These are phyloP conservation scores for Xyrichtys novacula DNA, from an alignment of 2,797 vertebrate species.

Conservation along the genomic window DNA sequence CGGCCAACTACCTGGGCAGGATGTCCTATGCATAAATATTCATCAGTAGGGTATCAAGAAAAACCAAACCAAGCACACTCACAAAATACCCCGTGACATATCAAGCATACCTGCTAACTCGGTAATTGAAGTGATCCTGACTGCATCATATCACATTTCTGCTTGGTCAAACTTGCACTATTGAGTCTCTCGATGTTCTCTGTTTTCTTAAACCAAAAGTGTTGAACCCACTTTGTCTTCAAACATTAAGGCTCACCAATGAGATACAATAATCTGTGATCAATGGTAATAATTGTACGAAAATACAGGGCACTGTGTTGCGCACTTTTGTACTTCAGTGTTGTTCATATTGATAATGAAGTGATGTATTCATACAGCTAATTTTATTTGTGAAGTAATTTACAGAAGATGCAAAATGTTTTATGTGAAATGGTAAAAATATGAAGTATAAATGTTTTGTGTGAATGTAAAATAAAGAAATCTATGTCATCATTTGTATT, in stretches of 20 bases:
- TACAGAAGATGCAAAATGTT: slow-evolving; percentile 59
- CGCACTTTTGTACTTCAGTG: slow-evolving; percentile 87
- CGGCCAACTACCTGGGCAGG: slow-evolving; percentile 96
- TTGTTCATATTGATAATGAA: slow-evolving; percentile 72
- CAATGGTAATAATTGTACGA: slow-evolving; percentile 24
- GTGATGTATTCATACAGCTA: slow-evolving; percentile 50
- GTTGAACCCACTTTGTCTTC: slow-evolving; percentile 43
- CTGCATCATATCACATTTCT: slow-evolving; percentile 15
- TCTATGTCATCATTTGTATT: slow-evolving; percentile 52
- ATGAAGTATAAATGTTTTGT: slow-evolving; percentile 51
- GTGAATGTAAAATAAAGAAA: slow-evolving; percentile 62
- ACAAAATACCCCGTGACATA: slow-evolving; percentile 7
- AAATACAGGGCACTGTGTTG: slow-evolving; percentile 52
- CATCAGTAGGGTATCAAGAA: slow-evolving; percentile 86
- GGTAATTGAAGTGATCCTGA: slow-evolving; percentile 3
- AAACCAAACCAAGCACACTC: not conserved
- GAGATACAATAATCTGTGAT: slow-evolving; percentile 38
- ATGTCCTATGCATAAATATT: slow-evolving; percentile 94
- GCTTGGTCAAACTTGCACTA: slow-evolving; percentile 53
- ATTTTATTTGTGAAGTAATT: slow-evolving; percentile 42
- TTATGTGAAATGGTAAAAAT: slow-evolving; percentile 51
- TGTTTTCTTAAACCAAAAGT: slow-evolving; percentile 54
- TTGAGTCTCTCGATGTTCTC: slow-evolving; percentile 13
- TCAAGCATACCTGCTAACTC: slow-evolving; percentile 13
- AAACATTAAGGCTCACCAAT: slow-evolving; percentile 26